Evolutionary conservation across 2,113 vertebrate genomes (phyloP).

Genomic region (Holacanthus passer): DNA sequence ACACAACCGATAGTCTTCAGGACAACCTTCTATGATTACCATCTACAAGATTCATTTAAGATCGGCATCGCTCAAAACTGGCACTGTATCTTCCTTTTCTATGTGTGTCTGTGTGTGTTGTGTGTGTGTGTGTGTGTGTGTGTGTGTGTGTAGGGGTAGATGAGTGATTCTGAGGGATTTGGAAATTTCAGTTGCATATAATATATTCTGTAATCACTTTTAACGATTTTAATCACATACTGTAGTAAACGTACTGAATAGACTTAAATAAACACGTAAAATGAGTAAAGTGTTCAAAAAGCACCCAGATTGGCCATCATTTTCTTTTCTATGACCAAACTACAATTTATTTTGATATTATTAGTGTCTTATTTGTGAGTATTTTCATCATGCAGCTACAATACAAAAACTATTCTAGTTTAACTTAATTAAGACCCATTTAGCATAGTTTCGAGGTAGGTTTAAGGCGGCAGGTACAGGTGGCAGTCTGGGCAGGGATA

Average conservation of each 20-base stretch:
- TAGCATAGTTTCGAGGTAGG: not conserved
- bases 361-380: not conserved
- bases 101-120: not conserved
- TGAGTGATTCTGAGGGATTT: not conserved
- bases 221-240: not conserved
- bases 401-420: not conserved
- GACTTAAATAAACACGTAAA: not conserved
- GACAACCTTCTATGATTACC: not conserved
- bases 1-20: constrained; percentile 11
- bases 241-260: not conserved
- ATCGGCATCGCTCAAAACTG: not conserved
- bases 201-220: too few relatives aligned
- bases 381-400: not conserved
- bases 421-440: not conserved
- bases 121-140: too few relatives aligned
- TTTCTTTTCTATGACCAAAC: not conserved
- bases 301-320: not conserved
- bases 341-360: not conserved
- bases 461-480: constrained; percentile 1
- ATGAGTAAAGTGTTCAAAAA: not conserved
- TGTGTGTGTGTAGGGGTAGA: too few relatives aligned
- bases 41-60: not conserved
- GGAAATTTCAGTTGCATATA: too few relatives aligned
- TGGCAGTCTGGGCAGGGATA: too few relatives aligned
- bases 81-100: not conserved